Conservation (phyloP, 2,113 vertebrate species). For the Sterrhoptilus dennistouni region DNA sequence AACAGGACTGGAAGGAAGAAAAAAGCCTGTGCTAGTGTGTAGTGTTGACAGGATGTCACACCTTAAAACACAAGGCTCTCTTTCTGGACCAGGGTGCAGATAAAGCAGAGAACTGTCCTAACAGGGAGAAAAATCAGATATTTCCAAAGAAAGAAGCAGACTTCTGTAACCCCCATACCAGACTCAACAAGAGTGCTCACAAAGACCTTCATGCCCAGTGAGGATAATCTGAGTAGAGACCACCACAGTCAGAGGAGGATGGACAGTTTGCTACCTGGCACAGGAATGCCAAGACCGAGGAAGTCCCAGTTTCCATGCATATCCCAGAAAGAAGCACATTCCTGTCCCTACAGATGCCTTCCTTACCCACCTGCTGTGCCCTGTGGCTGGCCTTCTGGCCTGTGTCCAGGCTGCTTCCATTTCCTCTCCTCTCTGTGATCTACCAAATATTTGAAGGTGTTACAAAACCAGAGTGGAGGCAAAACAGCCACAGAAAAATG, state of each 20-base stretch:
- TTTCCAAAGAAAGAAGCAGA: background rate
- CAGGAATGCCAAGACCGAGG: background rate
- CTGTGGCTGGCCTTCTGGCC: background rate
- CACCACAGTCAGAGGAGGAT: rapidly evolving
- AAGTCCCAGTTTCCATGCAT: background rate
- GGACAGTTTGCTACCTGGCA: background rate
- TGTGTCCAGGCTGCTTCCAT: background rate
- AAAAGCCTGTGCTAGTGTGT: background rate
- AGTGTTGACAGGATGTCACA: background rate
- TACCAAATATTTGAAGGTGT: slow-evolving; percentile 17
- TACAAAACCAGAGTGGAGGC: background rate
- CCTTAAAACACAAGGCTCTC: background rate
- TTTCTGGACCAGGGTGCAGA: background rate
- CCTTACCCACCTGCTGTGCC: background rate
- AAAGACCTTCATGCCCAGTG: background rate
- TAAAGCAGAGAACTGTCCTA: background rate
- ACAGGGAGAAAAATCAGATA: background rate
- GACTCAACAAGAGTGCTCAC: background rate
- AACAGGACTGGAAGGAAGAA: background rate
- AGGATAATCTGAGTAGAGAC: background rate
- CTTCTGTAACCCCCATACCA: background rate
- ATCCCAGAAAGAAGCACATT: slow-evolving; percentile 15
- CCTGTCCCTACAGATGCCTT: background rate
- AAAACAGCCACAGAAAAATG: background rate
- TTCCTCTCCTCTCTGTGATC: background rate